Base-by-base conservation (phyloP, 2,113 vertebrate species). In the Larimichthys crocea region DNA sequence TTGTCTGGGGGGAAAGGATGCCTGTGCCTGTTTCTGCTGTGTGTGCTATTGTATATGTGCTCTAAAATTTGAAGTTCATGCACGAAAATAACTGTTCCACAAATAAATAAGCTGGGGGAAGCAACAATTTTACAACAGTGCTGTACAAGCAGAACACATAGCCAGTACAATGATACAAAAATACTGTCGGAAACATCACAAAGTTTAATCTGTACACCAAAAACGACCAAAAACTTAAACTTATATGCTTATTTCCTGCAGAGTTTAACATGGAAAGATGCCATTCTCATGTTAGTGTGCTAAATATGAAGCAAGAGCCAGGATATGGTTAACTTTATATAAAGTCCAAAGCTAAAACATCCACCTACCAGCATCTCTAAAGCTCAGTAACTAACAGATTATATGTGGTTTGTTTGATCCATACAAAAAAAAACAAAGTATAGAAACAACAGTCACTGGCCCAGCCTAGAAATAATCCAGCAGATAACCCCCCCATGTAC, bases 1-100 rank as follows among this genome's bases (percentile, higher is more conserved):
- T 49, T 74, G 83, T 90, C 73, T 74, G 14, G 70, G 35, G 60
- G 61, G 75, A 62, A 65, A 88, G 64, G 50, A 66, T 20, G 46
- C 12, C 14, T 35, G 70, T 22, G n/a, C 31, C 52, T 75, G 66
- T 69, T 48, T 74, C 56, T 64, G 55, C 61, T 65, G 5, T 56
- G 29, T 66, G 57, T 17, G 57, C 40, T 3, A 15, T 73, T 10
- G 44, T 3, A 19, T n/a, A 8, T 72, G 55, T 20, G 22, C 52
- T 24, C 44, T 50, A 61, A 60, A 79, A 42, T 2, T 31, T 42
- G 24, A 42, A 11, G 17, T 57, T 14, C 1, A 16, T 49, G 62
- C 31, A 60, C 12, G 4, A 29, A 10, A 26, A 31, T 7, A 19
- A 48, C 14, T 64, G 10, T 35, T 75, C 12, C 42, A 35, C 19